A percentile compares a stretch with the other conserved stretches of the same genome.
phyloP scores from a whole-genome alignment of 2,113 vertebrate genomes.

The Lycocorax pyrrhopterus region DNA sequence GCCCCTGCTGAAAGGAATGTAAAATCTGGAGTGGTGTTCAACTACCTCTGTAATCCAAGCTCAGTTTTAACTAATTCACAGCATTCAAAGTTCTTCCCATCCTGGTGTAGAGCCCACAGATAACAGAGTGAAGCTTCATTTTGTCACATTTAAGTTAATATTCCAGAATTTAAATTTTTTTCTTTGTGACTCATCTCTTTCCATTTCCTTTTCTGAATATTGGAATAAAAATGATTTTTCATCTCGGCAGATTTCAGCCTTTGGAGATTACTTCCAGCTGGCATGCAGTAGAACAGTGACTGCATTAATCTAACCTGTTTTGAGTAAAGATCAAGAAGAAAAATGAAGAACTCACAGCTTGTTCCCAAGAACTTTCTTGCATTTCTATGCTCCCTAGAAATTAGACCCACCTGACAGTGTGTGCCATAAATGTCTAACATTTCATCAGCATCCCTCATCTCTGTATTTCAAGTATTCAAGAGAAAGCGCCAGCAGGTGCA shows the following conservation, averaged over 20 bases:
- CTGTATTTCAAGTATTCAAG: background rate
- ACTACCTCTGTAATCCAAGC: background rate
- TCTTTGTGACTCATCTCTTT: background rate
- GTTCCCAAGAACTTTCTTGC: background rate
- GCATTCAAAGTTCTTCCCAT: background rate
- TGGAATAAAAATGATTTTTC: background rate
- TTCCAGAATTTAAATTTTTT: background rate
- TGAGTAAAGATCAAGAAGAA: background rate
- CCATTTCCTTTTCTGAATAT: background rate
- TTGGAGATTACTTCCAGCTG: background rate
- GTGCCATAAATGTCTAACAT: background rate
- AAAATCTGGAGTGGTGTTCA: background rate
- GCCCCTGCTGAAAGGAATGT: background rate
- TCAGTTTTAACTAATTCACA: background rate
- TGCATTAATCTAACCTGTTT: background rate
- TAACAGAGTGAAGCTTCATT: background rate
- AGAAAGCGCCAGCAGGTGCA: background rate
- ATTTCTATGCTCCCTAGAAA: background rate
- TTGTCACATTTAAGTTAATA: background rate
- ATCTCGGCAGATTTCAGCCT: background rate
- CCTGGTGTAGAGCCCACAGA: background rate
- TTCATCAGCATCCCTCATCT: background rate
- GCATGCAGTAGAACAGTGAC: background rate
- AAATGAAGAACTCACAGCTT: background rate
- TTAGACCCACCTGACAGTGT: background rate